Conservation (phyloP, 2,888 invertebrate genomes). For the Dascillus cervinus region DNA sequence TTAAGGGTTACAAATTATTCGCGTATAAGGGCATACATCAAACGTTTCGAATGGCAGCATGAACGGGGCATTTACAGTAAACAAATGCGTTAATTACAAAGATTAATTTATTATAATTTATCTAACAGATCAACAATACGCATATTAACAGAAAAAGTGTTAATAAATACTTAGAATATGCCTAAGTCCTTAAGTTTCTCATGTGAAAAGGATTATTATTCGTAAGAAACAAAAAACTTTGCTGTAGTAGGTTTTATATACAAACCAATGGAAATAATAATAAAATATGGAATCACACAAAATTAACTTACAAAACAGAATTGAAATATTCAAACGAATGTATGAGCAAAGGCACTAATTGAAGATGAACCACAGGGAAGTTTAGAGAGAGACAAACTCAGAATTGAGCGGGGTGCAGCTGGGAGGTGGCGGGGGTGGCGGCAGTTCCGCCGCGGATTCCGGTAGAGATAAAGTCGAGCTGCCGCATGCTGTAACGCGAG, state of each 20-base stretch:
- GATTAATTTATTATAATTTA: slow-evolving; percentile 33
- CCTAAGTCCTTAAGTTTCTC: slow-evolving; percentile 10
- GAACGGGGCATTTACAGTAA: slow-evolving; percentile 8
- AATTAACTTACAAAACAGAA: slow-evolving; percentile 14
- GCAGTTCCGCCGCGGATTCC: slow-evolving; percentile 46
- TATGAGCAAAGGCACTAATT: slow-evolving; percentile 45
- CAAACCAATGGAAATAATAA: no score
- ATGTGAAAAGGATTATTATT: slow-evolving; percentile 7
- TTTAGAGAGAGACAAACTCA: slow-evolving; percentile 51
- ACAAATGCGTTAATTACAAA: slow-evolving; percentile 27
- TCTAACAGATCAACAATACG: slow-evolving; percentile 38
- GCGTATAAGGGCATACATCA: neutral
- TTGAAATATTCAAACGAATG: slow-evolving; percentile 17
- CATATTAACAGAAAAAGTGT: slow-evolving; percentile 29
- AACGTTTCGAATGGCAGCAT: neutral
- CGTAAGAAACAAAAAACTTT: slow-evolving; percentile 12
- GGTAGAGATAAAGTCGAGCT: slow-evolving; percentile 80
- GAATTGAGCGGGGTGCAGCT: slow-evolving; percentile 49
- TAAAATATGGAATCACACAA: no score
- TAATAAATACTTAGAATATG: slow-evolving; percentile 16
- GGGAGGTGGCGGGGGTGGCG: slow-evolving; percentile 52
- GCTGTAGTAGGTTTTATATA: slow-evolving; percentile 10
- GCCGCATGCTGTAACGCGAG: slow-evolving; percentile 80
- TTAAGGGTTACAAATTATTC: slow-evolving; percentile 17
- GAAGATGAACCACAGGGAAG: slow-evolving; percentile 40